Conservation (phyloP, 92 coral and sea anemone genomes). For the Nematostella vectensis region DNA sequence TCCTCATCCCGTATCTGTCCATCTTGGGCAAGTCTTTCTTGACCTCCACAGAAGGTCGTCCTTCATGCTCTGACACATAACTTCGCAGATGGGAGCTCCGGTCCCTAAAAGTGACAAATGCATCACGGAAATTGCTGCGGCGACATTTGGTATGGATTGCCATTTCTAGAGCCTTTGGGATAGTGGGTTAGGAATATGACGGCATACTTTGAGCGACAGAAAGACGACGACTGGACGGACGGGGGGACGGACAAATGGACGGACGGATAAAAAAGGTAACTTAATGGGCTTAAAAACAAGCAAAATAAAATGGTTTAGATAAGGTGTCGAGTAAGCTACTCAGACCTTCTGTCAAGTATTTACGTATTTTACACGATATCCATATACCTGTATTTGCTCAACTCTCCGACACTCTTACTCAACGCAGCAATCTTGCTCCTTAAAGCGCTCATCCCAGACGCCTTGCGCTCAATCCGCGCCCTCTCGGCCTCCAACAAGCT, state of each 20-base stretch:
- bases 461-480: neutral
- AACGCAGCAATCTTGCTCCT: constrained; percentile 22
- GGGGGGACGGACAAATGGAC: too few relatives aligned
- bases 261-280: too few relatives aligned
- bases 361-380: too few relatives aligned
- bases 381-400: constrained; percentile 20
- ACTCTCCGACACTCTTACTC: constrained; percentile 26
- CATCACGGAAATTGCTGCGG: too few relatives aligned
- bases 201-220: too few relatives aligned
- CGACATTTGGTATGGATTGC: too few relatives aligned
- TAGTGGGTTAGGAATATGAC: too few relatives aligned
- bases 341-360: too few relatives aligned
- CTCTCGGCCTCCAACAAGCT: neutral
- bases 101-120: neutral
- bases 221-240: too few relatives aligned
- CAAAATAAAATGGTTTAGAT: neutral
- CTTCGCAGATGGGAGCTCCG: neutral
- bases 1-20: constrained; percentile 18
- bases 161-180: too few relatives aligned
- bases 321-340: too few relatives aligned
- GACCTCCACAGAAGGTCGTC: constrained; percentile 9
- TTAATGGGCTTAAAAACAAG: too few relatives aligned
- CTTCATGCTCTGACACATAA: constrained; percentile 21
- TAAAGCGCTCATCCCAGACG: constrained; percentile 19
- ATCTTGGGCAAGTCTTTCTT: constrained; percentile 10